Conservation (phyloP, 2,888 invertebrate species). For the Anthophora plumipes region DNA sequence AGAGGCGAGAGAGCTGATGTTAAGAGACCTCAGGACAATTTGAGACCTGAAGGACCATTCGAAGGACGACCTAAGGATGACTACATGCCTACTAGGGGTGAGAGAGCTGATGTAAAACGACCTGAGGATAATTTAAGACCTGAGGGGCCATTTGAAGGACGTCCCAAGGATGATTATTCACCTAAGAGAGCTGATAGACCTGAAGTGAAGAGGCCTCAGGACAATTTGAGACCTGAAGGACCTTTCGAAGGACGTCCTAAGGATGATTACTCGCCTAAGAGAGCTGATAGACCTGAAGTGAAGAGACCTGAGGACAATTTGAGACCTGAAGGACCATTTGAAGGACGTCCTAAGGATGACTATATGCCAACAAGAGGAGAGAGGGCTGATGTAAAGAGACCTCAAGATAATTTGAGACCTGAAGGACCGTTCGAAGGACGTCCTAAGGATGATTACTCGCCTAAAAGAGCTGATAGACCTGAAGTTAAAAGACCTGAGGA, state of each 20-base stretch:
- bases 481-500: conserved; percentile 84
- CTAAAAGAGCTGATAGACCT: background rate
- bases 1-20: conserved; percentile 78
- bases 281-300: conserved; percentile 5
- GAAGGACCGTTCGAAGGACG: conserved; percentile 28
- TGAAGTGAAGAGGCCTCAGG: too few relatives aligned
- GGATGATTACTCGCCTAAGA: conserved; percentile 21
- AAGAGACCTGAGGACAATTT: conserved; percentile 20
- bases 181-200: too few relatives aligned
- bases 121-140: conserved; percentile 85
- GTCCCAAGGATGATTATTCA: background rate
- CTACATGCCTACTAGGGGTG: conserved; percentile 82
- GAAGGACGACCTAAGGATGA: conserved; percentile 76
- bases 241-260: conserved; percentile 8
- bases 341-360: conserved; percentile 22
- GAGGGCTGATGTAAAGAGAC: background rate
- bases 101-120: conserved; percentile 86
- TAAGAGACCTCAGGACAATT: conserved; percentile 83
- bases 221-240: too few relatives aligned
- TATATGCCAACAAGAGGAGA: background rate
- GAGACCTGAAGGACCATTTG: conserved; percentile 7
- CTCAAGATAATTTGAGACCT: conserved; percentile 14
- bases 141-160: conserved; percentile 84
- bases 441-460: conserved; percentile 1
- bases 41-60: conserved; percentile 86